These are phyloP conservation scores for Emmelina monodactyla DNA, from an alignment of 2,888 invertebrate genomes.

Conservation along the genomic window DNA sequence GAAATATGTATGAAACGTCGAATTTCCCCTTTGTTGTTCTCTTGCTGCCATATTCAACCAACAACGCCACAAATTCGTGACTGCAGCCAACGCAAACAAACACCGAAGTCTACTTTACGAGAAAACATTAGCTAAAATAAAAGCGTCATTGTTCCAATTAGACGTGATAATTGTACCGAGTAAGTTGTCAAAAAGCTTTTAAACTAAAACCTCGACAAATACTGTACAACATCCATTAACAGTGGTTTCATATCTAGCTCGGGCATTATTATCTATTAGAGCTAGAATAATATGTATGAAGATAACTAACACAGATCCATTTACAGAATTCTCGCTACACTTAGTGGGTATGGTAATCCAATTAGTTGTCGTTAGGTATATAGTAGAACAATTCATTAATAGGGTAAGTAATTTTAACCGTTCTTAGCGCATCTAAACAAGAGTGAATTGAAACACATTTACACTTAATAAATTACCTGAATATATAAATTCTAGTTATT, in stretches of 20 bases:
- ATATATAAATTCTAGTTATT: too few relatives aligned
- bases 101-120: too few relatives aligned
- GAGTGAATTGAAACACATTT: too few relatives aligned
- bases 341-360: neutral
- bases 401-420: too few relatives aligned
- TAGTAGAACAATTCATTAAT: too few relatives aligned
- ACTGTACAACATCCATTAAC: neutral
- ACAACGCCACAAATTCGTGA: too few relatives aligned
- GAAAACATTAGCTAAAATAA: too few relatives aligned
- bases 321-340: neutral
- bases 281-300: neutral
- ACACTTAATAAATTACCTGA: too few relatives aligned
- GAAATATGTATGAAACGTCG: slow-evolving; percentile 60
- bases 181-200: slow-evolving; percentile 58
- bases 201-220: slow-evolving; percentile 31
- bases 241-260: slow-evolving; percentile 1
- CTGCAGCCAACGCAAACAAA: too few relatives aligned
- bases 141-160: too few relatives aligned
- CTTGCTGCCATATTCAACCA: slow-evolving; percentile 22
- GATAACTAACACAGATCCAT: neutral
- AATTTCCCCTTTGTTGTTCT: slow-evolving; percentile 49
- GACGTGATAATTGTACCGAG: slow-evolving; percentile 31
- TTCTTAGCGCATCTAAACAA: too few relatives aligned
- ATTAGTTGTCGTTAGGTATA: too few relatives aligned
- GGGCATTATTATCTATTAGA: neutral